Conservation (phyloP, 2,888 invertebrate species). For the Tromatobia lineatoria region DNA sequence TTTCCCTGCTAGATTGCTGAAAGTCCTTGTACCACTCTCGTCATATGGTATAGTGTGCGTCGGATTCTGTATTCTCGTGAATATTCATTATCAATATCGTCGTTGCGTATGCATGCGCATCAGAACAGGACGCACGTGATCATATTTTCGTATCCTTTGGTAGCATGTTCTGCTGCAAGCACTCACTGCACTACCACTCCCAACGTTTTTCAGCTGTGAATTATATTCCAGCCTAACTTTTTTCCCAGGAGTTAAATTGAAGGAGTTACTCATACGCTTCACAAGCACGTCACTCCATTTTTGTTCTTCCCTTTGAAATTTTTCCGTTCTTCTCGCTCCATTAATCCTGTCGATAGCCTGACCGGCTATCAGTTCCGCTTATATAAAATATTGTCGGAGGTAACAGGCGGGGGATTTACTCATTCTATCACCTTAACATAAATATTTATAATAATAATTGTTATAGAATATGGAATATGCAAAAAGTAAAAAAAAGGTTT, state of each 20-base stretch:
- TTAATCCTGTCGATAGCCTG: conserved; percentile 11
- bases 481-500: neutral
- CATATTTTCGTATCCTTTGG: conserved; percentile 52
- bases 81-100: conserved; percentile 70
- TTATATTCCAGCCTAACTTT: conserved; percentile 25
- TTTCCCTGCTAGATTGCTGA: neutral
- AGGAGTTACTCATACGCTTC: conserved; percentile 14
- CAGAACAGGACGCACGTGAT: conserved; percentile 47
- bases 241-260: conserved; percentile 5
- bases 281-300: neutral
- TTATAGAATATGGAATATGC: neutral
- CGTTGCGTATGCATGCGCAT: conserved; percentile 65
- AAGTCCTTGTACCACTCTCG: conserved; percentile 18
- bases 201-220: conserved; percentile 34
- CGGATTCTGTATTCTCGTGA: conserved; percentile 45
- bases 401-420: neutral
- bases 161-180: conserved; percentile 7
- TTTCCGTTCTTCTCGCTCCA: neutral
- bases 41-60: neutral
- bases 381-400: neutral
- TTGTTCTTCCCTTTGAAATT: neutral
- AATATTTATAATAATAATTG: neutral
- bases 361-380: neutral
- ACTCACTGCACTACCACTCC: conserved; percentile 1
- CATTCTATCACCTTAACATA: neutral